Conservation (phyloP, 2,888 invertebrate genomes). For the Volucella zonaria region DNA sequence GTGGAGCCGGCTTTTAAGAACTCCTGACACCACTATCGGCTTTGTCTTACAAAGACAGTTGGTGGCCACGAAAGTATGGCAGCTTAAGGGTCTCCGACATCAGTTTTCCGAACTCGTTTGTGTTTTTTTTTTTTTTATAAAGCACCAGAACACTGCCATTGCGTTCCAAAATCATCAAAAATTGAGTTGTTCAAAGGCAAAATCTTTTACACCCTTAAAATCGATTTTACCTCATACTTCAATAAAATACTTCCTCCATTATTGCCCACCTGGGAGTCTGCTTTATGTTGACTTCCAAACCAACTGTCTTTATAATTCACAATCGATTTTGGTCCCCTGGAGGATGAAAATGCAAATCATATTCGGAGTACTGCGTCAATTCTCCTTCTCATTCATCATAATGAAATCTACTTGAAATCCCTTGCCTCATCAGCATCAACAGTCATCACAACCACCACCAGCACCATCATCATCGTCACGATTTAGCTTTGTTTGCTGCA, state of each 20-base stretch:
- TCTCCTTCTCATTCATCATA: slow-evolving; percentile 33
- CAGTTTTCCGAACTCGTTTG: no score
- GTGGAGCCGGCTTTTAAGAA: no score
- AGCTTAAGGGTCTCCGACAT: no score
- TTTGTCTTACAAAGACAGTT: no score
- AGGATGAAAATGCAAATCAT: slow-evolving; percentile 27
- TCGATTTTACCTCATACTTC: not conserved
- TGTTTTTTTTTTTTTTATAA: no score
- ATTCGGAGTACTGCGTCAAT: slow-evolving; percentile 33
- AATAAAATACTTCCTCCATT: not conserved
- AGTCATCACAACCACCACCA: not conserved
- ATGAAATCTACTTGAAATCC: slow-evolving; percentile 46
- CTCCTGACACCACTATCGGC: no score
- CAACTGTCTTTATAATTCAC: slow-evolving; percentile 14
- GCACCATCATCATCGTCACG: slow-evolving; percentile 15
- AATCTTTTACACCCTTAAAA: not conserved
- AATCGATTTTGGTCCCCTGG: slow-evolving; percentile 15
- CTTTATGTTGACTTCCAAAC: not conserved
- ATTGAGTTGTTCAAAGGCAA: not conserved
- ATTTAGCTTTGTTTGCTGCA: slow-evolving; percentile 40
- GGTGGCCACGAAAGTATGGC: no score
- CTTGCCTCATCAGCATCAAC: slow-evolving; percentile 43
- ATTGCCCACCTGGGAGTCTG: not conserved
- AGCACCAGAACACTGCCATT: no score
- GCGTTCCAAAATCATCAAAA: no score